Evolutionary conservation across 2,113 vertebrate genomes (phyloP).

Genomic region (Ophiodon elongatus): DNA sequence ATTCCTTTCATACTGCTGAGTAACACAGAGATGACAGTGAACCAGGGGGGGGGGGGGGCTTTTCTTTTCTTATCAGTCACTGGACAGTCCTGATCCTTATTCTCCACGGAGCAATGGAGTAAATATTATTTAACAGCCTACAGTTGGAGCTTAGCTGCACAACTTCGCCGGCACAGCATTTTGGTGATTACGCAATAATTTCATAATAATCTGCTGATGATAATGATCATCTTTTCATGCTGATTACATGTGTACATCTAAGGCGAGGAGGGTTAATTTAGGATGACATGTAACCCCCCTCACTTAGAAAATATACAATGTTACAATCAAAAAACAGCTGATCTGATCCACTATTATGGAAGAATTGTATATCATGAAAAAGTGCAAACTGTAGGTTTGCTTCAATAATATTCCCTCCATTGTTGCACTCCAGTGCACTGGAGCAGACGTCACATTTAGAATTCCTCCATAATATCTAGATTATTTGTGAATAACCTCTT

Average conservation of each 20-base stretch:
- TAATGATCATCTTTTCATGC: not conserved
- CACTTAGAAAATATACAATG: not conserved
- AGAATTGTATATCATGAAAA: not conserved
- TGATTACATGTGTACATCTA: not conserved
- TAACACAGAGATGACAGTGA: constrained; percentile 44
- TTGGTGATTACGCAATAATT: constrained; percentile 8
- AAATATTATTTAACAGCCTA: constrained; percentile 51
- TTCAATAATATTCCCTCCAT: not conserved
- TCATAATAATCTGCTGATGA: not conserved
- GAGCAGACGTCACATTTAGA: not conserved
- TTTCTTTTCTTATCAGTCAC: constrained; percentile 74
- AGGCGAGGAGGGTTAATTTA: not conserved
- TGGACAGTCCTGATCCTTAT: constrained; percentile 76
- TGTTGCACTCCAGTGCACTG: not conserved
- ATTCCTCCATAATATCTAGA: not conserved
- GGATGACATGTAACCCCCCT: not conserved
- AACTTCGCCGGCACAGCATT: constrained; percentile 15
- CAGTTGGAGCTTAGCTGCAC: constrained; percentile 40
- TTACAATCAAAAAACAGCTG: not conserved
- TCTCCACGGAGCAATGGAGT: constrained; percentile 62
- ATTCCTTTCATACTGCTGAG: constrained; percentile 44
- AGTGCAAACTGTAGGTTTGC: not conserved
- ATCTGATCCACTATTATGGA: not conserved
- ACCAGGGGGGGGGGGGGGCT: constrained; percentile 50
- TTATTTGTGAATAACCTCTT: not conserved